Evolutionary conservation across 2,113 vertebrate genomes (phyloP), one percentile per base, ranked within the genome.

Genomic region (Crotalus horridus): DNA sequence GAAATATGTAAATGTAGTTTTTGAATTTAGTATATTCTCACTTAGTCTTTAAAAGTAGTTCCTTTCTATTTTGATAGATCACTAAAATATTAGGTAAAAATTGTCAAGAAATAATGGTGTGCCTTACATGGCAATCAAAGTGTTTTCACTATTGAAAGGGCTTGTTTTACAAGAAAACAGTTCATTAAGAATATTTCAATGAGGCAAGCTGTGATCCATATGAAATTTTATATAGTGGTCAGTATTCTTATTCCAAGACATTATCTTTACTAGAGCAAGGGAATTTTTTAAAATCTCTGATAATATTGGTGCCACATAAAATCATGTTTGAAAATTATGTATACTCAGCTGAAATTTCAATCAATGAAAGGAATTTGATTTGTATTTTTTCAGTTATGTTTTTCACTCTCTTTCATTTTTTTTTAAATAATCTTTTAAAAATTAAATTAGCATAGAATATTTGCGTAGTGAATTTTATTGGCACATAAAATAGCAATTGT

Each of bases 391-490:
- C 55, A 74, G 94, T 93, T 91, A 90, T 95, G 54, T 93, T 95
- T 59, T 85, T 96, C 95, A 95, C 95, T 91, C 93, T 95, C 53
- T 95, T 53, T 74, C 46, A 46, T 96, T 17, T 10, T 96, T 17
- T 10, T 95, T 95, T 46, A 95, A 92, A 55, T 92, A 95, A 81
- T 21, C 7, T 81, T 81, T 81, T 81, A 81, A 96, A 93, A 85
- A 96, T 96, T 96, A 93, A 92, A 95, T 95, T 96, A 94, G 59
- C 95, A 89, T 97, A 94, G 91, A 96, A 97, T 97, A 96, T 96
- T 94, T 85, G 95, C 92, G 93, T 93, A 94, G 43, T 95, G 95
- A 91, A 93, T 96, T 97, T 97, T 97, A 96, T 97, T 97, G 96
- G 92, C 96, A 95, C 95, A 89, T 94, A 95, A 96, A 92, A 94